Evolutionary conservation across 2,113 vertebrate species (phyloP).

Genomic region (Hippocampus mohnikei): DNA sequence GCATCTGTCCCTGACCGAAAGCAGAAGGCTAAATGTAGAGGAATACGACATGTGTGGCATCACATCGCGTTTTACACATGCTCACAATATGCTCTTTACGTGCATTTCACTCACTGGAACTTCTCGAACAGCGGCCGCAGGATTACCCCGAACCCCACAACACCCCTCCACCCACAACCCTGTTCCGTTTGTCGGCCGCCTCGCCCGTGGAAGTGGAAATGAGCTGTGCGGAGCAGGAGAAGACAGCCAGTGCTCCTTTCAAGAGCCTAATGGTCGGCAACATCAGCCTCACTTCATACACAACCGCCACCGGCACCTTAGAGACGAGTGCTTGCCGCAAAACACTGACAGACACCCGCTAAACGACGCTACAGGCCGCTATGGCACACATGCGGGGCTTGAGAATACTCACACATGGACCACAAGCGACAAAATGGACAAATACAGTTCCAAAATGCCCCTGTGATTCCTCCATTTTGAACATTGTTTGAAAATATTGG

Average conservation of each 20-base stretch:
- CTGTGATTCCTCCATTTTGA: neutral
- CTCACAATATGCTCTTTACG: conserved; percentile 60
- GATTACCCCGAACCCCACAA: conserved; percentile 26
- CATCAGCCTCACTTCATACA: conserved; percentile 67
- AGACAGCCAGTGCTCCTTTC: conserved; percentile 55
- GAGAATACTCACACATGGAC: neutral
- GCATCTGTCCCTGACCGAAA: conserved; percentile 11
- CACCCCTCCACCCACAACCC: conserved; percentile 31
- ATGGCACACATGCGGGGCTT: conserved; percentile 8
- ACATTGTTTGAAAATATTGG: neutral
- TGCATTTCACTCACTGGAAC: conserved; percentile 61
- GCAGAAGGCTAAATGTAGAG: conserved; percentile 30
- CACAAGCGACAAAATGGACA: neutral
- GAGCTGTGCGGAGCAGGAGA: conserved; percentile 65
- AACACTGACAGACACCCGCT: conserved; percentile 40
- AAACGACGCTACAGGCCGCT: conserved; percentile 27
- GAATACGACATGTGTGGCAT: conserved; percentile 44
- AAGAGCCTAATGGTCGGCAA: conserved; percentile 57
- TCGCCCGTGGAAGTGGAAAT: conserved; percentile 58
- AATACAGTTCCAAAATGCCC: neutral
- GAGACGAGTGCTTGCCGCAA: conserved; percentile 45
- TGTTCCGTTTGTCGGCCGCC: conserved; percentile 54
- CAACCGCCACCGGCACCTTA: conserved; percentile 62
- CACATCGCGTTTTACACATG: conserved; percentile 42
- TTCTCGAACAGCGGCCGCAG: conserved; percentile 44